Percentiles rank a stretch among this genome's conserved stretches.
Evolutionary conservation across 2,113 vertebrate species (phyloP).

Genomic region (Trinectes maculatus): DNA sequence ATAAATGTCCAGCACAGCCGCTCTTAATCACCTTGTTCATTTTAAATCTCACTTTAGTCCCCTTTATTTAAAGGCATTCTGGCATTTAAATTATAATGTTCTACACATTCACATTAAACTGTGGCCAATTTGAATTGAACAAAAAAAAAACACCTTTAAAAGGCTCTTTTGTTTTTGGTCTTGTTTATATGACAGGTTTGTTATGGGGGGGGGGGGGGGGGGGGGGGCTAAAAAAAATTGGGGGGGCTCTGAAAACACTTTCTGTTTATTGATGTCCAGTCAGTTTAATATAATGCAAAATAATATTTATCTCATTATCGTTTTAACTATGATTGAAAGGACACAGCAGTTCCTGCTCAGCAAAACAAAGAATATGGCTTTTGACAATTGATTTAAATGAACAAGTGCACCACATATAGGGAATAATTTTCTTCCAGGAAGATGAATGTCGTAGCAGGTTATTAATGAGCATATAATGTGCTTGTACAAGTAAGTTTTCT

Average conservation of each 20-base stretch:
- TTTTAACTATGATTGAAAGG: conserved; percentile 60
- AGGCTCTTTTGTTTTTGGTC: conserved; percentile 42
- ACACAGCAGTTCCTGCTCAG: conserved; percentile 31
- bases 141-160: conserved; percentile 21
- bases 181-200: conserved; percentile 18
- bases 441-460: conserved; percentile 89
- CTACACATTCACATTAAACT: conserved; percentile 64
- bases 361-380: conserved; percentile 61
- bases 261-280: conserved; percentile 4
- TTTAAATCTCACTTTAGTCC: conserved; percentile 94
- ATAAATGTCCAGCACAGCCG: conserved; percentile 96
- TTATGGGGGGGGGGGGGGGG: too few species aligned
- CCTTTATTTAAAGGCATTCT: conserved; percentile 87
- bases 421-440: conserved; percentile 69
- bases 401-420: conserved; percentile 66
- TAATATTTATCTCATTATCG: conserved; percentile 48
- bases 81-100: conserved; percentile 86
- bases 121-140: conserved; percentile 50
- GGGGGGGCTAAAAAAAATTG: too few species aligned
- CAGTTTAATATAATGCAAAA: conserved; percentile 49
- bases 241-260: conserved; percentile 28
- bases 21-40: conserved; percentile 98
- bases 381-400: conserved; percentile 73
- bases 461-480: conserved; percentile 91
- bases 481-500: conserved; percentile 91